Evolutionary conservation across 1,140 invertebrate genomes (phyloP).

Genomic region (Samia ricini): DNA sequence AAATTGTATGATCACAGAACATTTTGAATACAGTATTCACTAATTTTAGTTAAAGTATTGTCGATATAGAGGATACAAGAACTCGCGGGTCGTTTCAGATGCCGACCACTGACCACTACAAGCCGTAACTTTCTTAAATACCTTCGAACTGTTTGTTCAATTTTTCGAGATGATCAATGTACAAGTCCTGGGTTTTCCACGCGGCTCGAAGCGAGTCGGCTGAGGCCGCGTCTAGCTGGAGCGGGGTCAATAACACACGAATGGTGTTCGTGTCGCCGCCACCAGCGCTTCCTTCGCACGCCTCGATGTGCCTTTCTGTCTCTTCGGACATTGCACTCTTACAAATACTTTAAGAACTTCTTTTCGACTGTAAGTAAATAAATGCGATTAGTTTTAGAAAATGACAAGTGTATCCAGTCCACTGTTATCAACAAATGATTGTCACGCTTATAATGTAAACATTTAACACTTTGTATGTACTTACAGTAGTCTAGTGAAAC

Average conservation of each 20-base stretch:
- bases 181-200: constrained; percentile 74
- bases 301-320: constrained; percentile 63
- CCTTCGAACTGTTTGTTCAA: constrained; percentile 77
- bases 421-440: constrained; percentile 1
- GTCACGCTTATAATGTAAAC: not conserved
- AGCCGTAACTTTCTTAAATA: constrained; percentile 75
- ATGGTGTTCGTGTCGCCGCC: constrained; percentile 54
- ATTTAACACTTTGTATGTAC: constrained; percentile 1
- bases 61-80: constrained; percentile 68
- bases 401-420: constrained; percentile 38
- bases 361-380: constrained; percentile 69
- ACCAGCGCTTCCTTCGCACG: constrained; percentile 54
- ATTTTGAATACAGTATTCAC: constrained; percentile 32
- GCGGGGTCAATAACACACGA: constrained; percentile 70
- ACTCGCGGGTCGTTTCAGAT: constrained; percentile 47
- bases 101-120: constrained; percentile 60
- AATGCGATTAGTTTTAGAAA: constrained; percentile 47
- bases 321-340: constrained; percentile 74
- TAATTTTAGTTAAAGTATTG: constrained; percentile 76
- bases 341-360: constrained; percentile 54
- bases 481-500: constrained; percentile 8
- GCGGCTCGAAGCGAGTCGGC: constrained; percentile 68
- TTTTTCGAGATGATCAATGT: constrained; percentile 75
- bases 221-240: constrained; percentile 64
- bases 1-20: constrained; percentile 60